Evolutionary conservation across 2,888 invertebrate species (phyloP).

Genomic region (Drosophila tanythrix): DNA sequence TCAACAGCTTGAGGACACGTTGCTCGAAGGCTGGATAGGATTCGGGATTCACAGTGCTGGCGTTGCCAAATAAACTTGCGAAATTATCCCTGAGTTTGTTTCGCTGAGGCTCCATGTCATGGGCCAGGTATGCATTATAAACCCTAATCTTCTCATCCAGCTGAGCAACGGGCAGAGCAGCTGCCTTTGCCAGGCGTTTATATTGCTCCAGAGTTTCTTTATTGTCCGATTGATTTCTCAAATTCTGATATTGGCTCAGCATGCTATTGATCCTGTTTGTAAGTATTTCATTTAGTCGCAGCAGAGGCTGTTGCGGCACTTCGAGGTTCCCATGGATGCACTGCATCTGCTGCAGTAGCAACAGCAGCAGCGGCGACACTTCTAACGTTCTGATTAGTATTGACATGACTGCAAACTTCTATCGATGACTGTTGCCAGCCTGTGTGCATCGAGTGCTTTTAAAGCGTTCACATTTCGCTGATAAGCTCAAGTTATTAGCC

Average conservation of each 20-base stretch:
- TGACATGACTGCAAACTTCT: conserved; percentile 28
- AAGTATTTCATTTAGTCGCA: conserved; percentile 40
- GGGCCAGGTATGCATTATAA: conserved; percentile 23
- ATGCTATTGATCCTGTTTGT: conserved; percentile 42
- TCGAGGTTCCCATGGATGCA: conserved; percentile 9
- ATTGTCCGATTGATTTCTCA: neutral
- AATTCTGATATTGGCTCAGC: conserved; percentile 14
- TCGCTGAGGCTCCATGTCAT: neutral
- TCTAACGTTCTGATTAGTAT: conserved; percentile 4
- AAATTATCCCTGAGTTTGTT: neutral
- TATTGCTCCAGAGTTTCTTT: conserved; percentile 14
- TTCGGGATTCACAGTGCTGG: neutral
- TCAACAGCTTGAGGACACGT: conserved; percentile 32
- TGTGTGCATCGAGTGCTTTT: conserved; percentile 19
- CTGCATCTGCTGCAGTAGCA: conserved; percentile 20
- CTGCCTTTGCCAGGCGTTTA: conserved; percentile 30
- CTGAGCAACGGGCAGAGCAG: conserved; percentile 28
- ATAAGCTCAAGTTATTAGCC: conserved; percentile 44
- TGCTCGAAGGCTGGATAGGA: conserved; percentile 18
- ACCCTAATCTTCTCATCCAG: conserved; percentile 52
- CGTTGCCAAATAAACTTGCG: neutral
- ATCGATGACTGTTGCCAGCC: conserved; percentile 26
- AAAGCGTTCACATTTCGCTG: conserved; percentile 23
- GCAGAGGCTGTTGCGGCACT: neutral
- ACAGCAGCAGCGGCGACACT: conserved; percentile 12